Percentiles rank a stretch among this genome's conserved stretches.
These are phyloP conservation scores for Pheosia tremula DNA, from an alignment of 2,888 invertebrate genomes.

Conservation along the genomic window DNA sequence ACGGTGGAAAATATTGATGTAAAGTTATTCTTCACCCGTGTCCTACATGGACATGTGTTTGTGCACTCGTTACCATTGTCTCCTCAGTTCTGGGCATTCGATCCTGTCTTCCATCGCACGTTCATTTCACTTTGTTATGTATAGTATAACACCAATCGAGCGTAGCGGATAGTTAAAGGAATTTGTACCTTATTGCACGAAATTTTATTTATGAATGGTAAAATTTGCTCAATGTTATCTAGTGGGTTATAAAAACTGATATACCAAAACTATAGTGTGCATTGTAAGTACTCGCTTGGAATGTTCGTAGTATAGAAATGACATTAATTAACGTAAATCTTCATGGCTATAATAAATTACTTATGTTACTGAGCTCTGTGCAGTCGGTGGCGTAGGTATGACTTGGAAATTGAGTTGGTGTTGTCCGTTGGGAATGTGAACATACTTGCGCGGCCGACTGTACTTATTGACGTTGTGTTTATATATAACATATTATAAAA, in stretches of 20 bases:
- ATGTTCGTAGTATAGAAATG: slow-evolving; percentile 24
- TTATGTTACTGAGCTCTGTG: slow-evolving; percentile 43
- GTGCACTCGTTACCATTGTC: slow-evolving; percentile 66
- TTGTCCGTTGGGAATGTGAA: slow-evolving; percentile 40
- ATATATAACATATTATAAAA: slow-evolving; percentile 83
- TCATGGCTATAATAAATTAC: slow-evolving; percentile 45
- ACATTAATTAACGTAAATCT: slow-evolving; percentile 31
- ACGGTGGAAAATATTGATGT: slow-evolving; percentile 31
- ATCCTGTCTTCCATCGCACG: slow-evolving; percentile 62
- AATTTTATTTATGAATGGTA: slow-evolving; percentile 42
- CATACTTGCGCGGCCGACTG: slow-evolving; percentile 55
- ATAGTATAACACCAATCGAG: slow-evolving; percentile 58
- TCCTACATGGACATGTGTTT: slow-evolving; percentile 39
- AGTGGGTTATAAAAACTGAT: slow-evolving; percentile 65
- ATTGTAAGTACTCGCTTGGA: slow-evolving; percentile 45
- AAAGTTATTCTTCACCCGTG: slow-evolving; percentile 34
- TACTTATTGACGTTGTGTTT: slow-evolving; percentile 78
- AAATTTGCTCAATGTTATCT: slow-evolving; percentile 76
- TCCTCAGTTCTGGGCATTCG: slow-evolving; percentile 69
- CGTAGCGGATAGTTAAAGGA: slow-evolving; percentile 31
- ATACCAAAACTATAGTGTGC: slow-evolving; percentile 64
- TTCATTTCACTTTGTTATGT: slow-evolving; percentile 72
- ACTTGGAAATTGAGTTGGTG: slow-evolving; percentile 14
- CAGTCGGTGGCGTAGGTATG: slow-evolving; percentile 26
- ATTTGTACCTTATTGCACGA: slow-evolving; percentile 37